Evolutionary conservation across 2,113 vertebrate genomes (phyloP).

Genomic region (Carassius auratus): DNA sequence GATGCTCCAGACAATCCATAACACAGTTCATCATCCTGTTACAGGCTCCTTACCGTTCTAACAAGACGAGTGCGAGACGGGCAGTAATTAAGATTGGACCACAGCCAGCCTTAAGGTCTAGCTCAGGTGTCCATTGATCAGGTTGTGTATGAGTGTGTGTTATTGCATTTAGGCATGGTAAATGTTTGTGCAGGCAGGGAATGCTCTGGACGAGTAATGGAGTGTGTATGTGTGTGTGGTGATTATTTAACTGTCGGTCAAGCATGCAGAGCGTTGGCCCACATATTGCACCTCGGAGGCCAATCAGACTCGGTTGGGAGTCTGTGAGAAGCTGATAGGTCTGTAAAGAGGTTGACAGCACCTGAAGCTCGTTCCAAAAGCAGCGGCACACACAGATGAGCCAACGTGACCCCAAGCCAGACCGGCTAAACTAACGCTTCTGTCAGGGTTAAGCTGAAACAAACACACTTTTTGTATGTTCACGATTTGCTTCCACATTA

Average conservation of each 20-base stretch:
- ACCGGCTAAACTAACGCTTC: constrained; percentile 49
- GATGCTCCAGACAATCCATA: background rate
- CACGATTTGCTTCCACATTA: constrained; percentile 51
- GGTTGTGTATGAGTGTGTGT: constrained; percentile 32
- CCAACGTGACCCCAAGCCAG: constrained; percentile 57
- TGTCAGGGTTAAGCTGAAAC: constrained; percentile 53
- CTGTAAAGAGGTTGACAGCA: constrained; percentile 63
- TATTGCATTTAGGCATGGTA: constrained; percentile 44
- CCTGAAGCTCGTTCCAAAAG: constrained; percentile 62
- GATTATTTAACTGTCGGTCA: constrained; percentile 60
- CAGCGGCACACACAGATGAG: constrained; percentile 45
- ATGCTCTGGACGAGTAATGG: constrained; percentile 17
- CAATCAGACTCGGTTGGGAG: constrained; percentile 62
- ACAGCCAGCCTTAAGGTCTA: constrained; percentile 33
- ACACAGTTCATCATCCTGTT: constrained; percentile 46
- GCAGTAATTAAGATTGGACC: constrained; percentile 56
- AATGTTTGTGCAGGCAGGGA: constrained; percentile 49
- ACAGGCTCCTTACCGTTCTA: constrained; percentile 16
- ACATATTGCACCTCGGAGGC: constrained; percentile 59
- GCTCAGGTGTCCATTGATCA: constrained; percentile 13
- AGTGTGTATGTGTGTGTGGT: constrained; percentile 43
- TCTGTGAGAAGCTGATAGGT: constrained; percentile 58
- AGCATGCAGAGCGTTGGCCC: constrained; percentile 52
- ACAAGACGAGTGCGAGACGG: constrained; percentile 38
- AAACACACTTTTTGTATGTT: constrained; percentile 41